Conservation (phyloP, 2,888 invertebrate genomes). For the Ischnura elegans region DNA sequence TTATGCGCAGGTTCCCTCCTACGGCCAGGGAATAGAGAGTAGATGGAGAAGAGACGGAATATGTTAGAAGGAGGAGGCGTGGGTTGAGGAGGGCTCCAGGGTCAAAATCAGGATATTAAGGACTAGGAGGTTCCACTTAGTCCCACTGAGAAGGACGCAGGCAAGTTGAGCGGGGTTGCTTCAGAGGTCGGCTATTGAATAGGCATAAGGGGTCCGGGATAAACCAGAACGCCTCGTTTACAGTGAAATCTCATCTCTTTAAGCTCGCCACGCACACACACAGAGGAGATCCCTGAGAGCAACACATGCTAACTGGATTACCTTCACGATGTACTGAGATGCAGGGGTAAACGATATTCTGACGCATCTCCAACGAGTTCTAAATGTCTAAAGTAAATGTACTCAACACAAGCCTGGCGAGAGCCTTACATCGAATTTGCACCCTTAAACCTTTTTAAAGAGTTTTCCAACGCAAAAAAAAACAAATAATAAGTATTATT, state of each 20-base stretch:
- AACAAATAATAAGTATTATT: no score
- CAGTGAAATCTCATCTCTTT: background rate
- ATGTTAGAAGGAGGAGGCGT: background rate
- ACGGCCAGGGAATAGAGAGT: background rate
- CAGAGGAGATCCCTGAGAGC: background rate
- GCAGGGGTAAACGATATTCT: background rate
- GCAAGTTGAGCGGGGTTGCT: background rate
- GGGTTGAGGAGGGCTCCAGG: background rate
- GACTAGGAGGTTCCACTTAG: conserved; percentile 19
- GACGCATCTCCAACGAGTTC: background rate
- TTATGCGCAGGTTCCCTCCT: background rate
- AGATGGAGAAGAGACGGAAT: background rate
- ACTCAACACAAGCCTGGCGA: no score
- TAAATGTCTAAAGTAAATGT: background rate
- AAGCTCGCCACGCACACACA: background rate
- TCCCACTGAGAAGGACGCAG: background rate
- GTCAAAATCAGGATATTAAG: conserved; percentile 9
- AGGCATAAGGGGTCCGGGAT: background rate
- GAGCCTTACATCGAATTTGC: no score
- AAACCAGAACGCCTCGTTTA: background rate
- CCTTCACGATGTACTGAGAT: background rate
- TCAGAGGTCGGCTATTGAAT: background rate
- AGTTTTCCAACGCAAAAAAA: no score
- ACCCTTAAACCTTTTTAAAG: no score
- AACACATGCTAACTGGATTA: background rate